Evolutionary conservation across 1,140 invertebrate species (phyloP).

Genomic region (Aphidius gifuensis): DNA sequence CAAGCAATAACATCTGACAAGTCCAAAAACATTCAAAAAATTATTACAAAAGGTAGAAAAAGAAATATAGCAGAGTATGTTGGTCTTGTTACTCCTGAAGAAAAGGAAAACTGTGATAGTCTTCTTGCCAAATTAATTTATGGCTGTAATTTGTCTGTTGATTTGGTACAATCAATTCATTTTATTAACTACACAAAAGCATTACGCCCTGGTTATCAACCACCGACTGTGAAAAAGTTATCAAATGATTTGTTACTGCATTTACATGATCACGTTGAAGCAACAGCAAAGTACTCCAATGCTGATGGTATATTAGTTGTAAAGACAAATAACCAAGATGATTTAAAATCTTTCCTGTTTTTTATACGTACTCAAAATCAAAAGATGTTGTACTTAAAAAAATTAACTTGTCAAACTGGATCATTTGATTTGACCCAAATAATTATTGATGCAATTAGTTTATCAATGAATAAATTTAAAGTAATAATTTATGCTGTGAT

Average conservation of each 20-base stretch:
- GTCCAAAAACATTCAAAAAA: too few relatives aligned
- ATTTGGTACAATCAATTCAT: not conserved
- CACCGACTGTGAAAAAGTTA: not conserved
- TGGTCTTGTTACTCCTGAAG: not conserved
- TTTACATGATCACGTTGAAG: slow-evolving; percentile 1
- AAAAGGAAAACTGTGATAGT: not conserved
- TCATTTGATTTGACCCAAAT: not conserved
- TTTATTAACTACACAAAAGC: not conserved
- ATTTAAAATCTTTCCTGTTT: not conserved
- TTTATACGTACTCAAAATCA: slow-evolving; percentile 2
- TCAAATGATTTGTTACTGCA: not conserved
- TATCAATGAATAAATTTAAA: not conserved
- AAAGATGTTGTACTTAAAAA: not conserved
- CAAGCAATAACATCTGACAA: too few relatives aligned
- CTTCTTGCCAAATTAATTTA: slow-evolving; percentile 2
- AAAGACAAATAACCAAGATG: not conserved
- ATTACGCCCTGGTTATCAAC: slow-evolving; percentile 2
- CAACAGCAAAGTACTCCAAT: not conserved
- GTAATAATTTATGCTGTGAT: slow-evolving; percentile 10
- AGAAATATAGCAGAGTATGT: slow-evolving; percentile 1
- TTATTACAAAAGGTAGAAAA: slow-evolving; percentile 2
- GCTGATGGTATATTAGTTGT: slow-evolving; percentile 1
- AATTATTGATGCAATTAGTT: slow-evolving; percentile 1
- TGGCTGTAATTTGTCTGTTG: slow-evolving; percentile 1
- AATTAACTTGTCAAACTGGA: not conserved